Base-by-base conservation (phyloP, 2,888 invertebrate species). In the Sympetrum striolatum region DNA sequence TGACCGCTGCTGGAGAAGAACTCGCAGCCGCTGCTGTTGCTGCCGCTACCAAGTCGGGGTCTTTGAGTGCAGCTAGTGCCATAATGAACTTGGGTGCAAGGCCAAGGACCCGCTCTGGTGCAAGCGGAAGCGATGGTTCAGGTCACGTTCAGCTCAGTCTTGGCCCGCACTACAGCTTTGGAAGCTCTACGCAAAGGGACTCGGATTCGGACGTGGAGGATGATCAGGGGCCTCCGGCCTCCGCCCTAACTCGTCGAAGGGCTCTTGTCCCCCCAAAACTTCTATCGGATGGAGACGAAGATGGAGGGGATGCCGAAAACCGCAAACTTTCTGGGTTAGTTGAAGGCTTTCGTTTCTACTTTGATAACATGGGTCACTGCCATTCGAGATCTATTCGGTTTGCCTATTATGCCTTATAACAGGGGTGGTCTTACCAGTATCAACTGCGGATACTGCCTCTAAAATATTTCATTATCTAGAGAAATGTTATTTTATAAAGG, bases 241-340 rank as follows among this genome's bases (percentile, higher is more conserved):
- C 94, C 5, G 93, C 93, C 5, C 92, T 94, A 80, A 93, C 93
- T 60, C 91, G 94, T 10, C 92, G 94, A 80, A 92, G 93, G 39
- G 94, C 94, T 5, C 93, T 94, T 0, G 94, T 94, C 12, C 94
- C 94, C 12, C 94, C 94, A 8, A 94, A 94, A 92, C 92, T 94
- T 25, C 91, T 92, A n/a, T 92, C 93, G 0, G 93, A 93, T 91
- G 92, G 92, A 44, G 92, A 92, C 82, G 92, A 92, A 58, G 91
- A 91, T 35, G 92, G 92, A n/a, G 86, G 58, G 15, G 91, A 90
- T 73, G 91, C 80, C 10, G 81, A 90, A n/a, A 90, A 90, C 31
- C 82, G 90, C 6, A 90, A 90, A 37, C 58, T 90, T 6, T 91
- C 91, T 18, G 82, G 90, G 91, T 91, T 37, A 91, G 91, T 82